Percentiles rank a stretch among this genome's conserved stretches.
phyloP scores from a whole-genome alignment of 2,888 invertebrate genomes.

The Itoplectis maculator region DNA sequence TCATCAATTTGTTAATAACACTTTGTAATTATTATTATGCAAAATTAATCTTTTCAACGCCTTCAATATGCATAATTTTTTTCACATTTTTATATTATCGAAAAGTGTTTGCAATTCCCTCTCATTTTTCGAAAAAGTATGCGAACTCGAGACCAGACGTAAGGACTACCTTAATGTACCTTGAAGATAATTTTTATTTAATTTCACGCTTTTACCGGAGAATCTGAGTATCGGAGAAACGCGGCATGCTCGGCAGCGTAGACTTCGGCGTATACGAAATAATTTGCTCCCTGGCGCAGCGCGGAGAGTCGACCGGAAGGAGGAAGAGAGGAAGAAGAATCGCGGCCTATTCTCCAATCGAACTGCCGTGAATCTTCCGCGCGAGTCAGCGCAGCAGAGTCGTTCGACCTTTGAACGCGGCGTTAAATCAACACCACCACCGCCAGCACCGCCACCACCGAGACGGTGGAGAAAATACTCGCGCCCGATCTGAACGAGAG shows the following conservation, averaged over 20 bases:
- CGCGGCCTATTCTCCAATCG: slow-evolving; percentile 37
- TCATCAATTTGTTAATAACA: no score
- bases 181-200: slow-evolving; percentile 4
- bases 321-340: slow-evolving; percentile 44
- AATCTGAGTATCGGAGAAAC: background rate
- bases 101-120: no score
- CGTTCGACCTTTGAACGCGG: slow-evolving; percentile 80
- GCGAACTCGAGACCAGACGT: no score
- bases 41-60: no score
- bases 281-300: background rate
- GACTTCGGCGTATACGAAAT: background rate
- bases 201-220: background rate
- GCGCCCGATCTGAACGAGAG: slow-evolving; percentile 76
- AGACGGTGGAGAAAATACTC: slow-evolving; percentile 29
- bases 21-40: no score
- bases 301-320: slow-evolving; percentile 54
- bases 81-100: no score
- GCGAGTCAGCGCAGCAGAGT: slow-evolving; percentile 53
- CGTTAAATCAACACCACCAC: slow-evolving; percentile 81
- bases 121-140: no score
- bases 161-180: no score
- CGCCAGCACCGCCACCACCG: background rate
- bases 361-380: slow-evolving; percentile 61
- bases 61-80: no score
- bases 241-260: background rate